Conservation (phyloP, 2,888 invertebrate species). For the Drosophila meridionalis region DNA sequence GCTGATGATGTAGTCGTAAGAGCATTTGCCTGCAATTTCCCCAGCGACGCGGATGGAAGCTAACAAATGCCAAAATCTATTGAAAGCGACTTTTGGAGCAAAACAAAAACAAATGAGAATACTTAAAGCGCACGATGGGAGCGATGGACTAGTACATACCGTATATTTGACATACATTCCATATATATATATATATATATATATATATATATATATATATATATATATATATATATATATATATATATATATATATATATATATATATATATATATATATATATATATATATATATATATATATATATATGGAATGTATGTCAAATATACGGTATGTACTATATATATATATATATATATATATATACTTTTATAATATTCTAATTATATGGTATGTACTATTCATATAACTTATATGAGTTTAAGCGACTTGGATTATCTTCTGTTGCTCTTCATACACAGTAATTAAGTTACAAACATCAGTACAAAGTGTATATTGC, state of each 20-base stretch:
- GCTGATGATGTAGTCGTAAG: slow-evolving; percentile 60
- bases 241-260: background rate
- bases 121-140: background rate
- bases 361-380: background rate
- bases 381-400: no score
- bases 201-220: background rate
- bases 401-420: no score
- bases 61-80: slow-evolving; percentile 82
- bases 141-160: background rate
- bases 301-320: no score
- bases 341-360: no score
- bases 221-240: background rate
- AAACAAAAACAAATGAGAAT: slow-evolving; percentile 20
- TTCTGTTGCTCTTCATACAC: background rate
- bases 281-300: slow-evolving; percentile 2
- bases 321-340: no score
- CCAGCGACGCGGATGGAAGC: slow-evolving; percentile 58
- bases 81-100: slow-evolving; percentile 76
- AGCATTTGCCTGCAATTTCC: slow-evolving; percentile 67
- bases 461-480: background rate
- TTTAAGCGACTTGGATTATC: background rate
- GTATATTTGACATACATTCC: background rate
- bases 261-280: slow-evolving; percentile 5
- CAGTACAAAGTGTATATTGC: background rate
- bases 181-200: background rate